Conservation (phyloP, 2,113 vertebrate genomes). For the Sceloporus tristichus region DNA sequence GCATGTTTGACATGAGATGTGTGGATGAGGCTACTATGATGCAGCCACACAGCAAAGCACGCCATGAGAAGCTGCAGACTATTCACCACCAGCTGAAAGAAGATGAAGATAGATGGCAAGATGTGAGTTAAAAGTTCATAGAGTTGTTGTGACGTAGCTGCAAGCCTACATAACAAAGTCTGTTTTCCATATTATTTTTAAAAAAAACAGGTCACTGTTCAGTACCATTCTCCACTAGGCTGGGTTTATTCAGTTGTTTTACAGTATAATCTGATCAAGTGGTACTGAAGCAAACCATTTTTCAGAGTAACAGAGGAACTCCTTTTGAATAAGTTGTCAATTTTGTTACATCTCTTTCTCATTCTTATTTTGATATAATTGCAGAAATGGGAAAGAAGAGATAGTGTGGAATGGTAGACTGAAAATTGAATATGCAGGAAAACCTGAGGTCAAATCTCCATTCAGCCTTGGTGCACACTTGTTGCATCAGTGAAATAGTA, state of each 20-base stretch:
- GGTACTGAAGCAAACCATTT: too few species aligned
- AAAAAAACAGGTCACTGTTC: not conserved
- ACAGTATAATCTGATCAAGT: too few species aligned
- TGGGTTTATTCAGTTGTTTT: too few species aligned
- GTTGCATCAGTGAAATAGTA: too few species aligned
- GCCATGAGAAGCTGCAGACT: conserved; percentile 92
- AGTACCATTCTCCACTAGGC: not conserved
- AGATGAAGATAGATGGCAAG: conserved; percentile 96
- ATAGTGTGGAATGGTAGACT: not conserved
- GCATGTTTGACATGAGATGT: conserved; percentile 95
- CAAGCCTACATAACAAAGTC: not conserved
- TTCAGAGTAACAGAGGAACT: too few species aligned
- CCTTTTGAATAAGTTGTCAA: not conserved
- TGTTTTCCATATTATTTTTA: not conserved
- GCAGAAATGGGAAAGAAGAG: not conserved
- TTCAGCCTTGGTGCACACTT: not conserved
- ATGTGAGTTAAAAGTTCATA: conserved; percentile 81
- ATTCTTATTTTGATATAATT: not conserved
- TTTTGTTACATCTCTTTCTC: not conserved
- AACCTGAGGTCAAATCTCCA: not conserved
- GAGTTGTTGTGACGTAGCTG: not conserved
- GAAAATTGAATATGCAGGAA: not conserved
- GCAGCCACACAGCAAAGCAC: conserved; percentile 91
- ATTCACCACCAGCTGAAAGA: conserved; percentile 91
- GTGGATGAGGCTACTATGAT: conserved; percentile 83